Evolutionary conservation across 2,113 vertebrate genomes (phyloP), one percentile per base, ranked within the genome.

Genomic region (Catharus bicknelli): DNA sequence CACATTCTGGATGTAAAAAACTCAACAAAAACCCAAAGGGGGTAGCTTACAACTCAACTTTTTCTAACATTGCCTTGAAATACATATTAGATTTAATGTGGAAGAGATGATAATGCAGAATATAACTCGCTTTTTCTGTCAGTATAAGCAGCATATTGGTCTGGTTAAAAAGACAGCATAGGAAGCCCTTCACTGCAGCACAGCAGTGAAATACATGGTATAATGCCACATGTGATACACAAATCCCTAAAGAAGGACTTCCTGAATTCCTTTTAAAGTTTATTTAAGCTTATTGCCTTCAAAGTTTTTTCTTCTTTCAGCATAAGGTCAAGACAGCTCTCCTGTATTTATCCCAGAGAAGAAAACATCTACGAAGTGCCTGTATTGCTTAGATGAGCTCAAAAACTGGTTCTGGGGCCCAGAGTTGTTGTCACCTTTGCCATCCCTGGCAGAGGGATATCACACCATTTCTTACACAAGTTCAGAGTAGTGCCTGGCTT

Each of bases 231-330:
- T 11, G n/a, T 48, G 86, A 95, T 73, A 51, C 43, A 77, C 59
- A 94, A 92, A 90, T 79, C 84, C 51, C 78, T 43, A 18, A 79
- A 86, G 92, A 86, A 73, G 88, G 51, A 63, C 51, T 88, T 93
- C 80, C 81, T 87, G 67, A 83, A 79, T 73, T 91, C 84, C 62
- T 76, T 85, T 90, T 85, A 19, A 62, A 72, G 53, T 94, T 92
- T 79, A 34, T 90, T 90, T 94, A 90, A 94, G 70, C 78, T 79
- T 93, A 64, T 79, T 91, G 90, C 63, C 70, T 95, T 93, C 78
- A 73, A 90, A 88, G 43, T 45, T 38, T 76, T 91, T 81, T 82
- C 15, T 72, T 83, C 57, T 59, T 89, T 83, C 67, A 89, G 69
- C 13, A 88, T n/a, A 84, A 83, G 69, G 57, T 87, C 62, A 83